These are phyloP conservation scores for Romanomermis culicivorax DNA, from an alignment of 2,888 invertebrate species.

Conservation along the genomic window DNA sequence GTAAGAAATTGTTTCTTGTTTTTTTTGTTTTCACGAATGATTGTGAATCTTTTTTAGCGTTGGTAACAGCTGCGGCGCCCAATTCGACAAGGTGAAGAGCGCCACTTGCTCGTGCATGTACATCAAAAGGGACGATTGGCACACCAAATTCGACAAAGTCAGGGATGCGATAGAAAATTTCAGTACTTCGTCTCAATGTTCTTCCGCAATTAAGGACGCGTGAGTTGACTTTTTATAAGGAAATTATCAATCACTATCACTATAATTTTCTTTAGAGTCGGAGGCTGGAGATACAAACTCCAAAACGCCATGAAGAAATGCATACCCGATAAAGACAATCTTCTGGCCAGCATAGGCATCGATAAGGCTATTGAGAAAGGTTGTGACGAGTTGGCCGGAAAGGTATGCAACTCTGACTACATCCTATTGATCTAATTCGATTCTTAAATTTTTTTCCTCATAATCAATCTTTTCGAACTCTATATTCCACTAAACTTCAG, in stretches of 20 bases:
- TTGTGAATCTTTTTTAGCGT: constrained; percentile 6
- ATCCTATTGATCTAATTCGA: no score
- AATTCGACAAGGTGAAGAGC: constrained; percentile 17
- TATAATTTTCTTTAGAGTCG: neutral
- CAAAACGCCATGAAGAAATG: neutral
- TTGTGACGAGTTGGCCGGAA: neutral
- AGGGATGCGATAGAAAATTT: neutral
- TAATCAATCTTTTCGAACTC: no score
- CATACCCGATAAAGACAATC: neutral
- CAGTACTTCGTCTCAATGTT: neutral
- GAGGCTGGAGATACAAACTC: neutral
- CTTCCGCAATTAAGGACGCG: neutral
- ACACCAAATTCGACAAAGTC: neutral
- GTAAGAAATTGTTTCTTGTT: no score
- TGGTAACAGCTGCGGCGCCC: constrained; percentile 14
- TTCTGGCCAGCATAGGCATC: neutral
- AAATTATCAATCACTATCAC: neutral
- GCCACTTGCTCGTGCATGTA: constrained; percentile 26
- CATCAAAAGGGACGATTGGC: constrained; percentile 22
- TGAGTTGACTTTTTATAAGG: neutral
- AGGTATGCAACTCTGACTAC: no score
- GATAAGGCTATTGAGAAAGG: neutral
- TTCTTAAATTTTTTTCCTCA: no score
- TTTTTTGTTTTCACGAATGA: no score
- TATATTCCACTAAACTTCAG: no score